Conservation (phyloP, 2,113 vertebrate genomes). For the Enhydra lutris region DNA sequence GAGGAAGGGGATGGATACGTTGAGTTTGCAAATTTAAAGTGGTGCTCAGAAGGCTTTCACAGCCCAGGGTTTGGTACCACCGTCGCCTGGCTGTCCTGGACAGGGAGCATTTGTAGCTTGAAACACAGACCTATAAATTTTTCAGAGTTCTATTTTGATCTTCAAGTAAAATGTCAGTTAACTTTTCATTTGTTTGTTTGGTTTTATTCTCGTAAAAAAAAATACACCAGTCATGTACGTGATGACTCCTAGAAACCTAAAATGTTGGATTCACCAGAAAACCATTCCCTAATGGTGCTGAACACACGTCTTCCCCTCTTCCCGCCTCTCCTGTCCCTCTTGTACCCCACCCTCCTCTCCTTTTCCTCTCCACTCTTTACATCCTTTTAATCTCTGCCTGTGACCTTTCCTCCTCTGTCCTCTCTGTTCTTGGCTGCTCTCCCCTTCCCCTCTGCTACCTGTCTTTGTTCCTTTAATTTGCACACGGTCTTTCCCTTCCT, state of each 20-base stretch:
- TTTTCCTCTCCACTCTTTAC: background rate
- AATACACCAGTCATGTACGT: background rate
- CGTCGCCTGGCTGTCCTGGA: background rate
- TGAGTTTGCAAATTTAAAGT: background rate
- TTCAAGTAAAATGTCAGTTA: background rate
- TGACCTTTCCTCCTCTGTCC: background rate
- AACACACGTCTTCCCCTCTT: background rate
- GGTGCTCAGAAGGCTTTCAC: accelerated
- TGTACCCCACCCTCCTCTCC: background rate
- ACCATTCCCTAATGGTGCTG: background rate
- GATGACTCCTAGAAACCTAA: background rate
- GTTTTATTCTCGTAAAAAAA: background rate
- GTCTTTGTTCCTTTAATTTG: background rate
- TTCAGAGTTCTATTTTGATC: background rate
- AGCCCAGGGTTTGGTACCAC: background rate
- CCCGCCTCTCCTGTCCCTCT: background rate
- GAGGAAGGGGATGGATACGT: background rate
- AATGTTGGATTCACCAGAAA: background rate
- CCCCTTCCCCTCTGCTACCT: background rate
- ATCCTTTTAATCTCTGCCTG: background rate
- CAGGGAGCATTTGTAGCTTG: background rate
- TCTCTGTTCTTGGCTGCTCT: background rate
- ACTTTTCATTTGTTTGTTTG: background rate
- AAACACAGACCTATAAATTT: background rate
- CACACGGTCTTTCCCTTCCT: background rate